Evolutionary conservation across 1,140 invertebrate genomes (phyloP).

Genomic region (Drosophila watanabei): DNA sequence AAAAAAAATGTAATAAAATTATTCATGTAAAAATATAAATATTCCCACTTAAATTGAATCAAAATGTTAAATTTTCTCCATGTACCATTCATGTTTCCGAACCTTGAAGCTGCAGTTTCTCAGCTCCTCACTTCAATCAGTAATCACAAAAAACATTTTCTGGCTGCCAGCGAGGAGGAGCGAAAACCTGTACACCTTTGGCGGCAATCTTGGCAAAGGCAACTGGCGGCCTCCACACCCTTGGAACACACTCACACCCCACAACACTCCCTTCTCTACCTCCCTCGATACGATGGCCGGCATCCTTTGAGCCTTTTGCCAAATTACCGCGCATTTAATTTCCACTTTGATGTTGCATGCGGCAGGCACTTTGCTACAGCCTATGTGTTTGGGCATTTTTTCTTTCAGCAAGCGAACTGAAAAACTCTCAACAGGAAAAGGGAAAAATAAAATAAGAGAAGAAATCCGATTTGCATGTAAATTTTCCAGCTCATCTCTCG

Average conservation of each 20-base stretch:
- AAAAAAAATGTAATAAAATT: not conserved
- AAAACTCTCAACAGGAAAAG: conserved; percentile 32
- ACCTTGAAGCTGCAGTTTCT: conserved; percentile 34
- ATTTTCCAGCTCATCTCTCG: conserved; percentile 57
- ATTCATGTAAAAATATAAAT: too few species aligned
- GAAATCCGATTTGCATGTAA: conserved; percentile 75
- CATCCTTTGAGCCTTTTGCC: conserved; percentile 84
- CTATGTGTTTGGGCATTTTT: conserved; percentile 55
- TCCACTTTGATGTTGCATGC: conserved; percentile 84
- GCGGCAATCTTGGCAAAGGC: conserved; percentile 68
- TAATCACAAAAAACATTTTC: conserved; percentile 75
- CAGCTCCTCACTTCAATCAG: conserved; percentile 76
- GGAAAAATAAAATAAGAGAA: not conserved
- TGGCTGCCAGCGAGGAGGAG: conserved; percentile 24
- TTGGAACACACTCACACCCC: not conserved
- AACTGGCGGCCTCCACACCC: conserved; percentile 26
- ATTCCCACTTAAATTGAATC: not conserved
- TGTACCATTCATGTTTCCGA: not conserved
- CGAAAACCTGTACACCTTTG: conserved; percentile 72
- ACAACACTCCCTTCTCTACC: not conserved
- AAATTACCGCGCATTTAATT: conserved; percentile 85
- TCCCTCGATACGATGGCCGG: conserved; percentile 53
- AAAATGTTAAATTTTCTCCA: not conserved
- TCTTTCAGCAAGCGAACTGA: conserved; percentile 34
- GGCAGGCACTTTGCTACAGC: conserved; percentile 63